Evolutionary conservation across 1,140 invertebrate genomes (phyloP).

Genomic region (Calephelis virginiensis): DNA sequence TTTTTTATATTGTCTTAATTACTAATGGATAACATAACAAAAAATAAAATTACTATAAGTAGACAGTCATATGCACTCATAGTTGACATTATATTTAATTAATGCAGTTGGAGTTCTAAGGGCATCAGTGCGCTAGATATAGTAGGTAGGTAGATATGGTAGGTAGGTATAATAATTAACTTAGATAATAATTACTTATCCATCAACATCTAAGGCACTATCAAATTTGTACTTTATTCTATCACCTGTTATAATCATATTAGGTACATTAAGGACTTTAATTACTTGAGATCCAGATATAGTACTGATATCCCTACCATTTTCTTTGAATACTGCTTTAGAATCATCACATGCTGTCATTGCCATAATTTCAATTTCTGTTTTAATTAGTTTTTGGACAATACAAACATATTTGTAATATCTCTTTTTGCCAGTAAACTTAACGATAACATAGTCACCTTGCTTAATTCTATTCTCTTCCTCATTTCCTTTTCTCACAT

Average conservation of each 20-base stretch:
- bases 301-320: constrained; percentile 26
- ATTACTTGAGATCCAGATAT: constrained; percentile 26
- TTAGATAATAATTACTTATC: constrained; percentile 15
- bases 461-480: constrained; percentile 17
- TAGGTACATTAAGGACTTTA: constrained; percentile 26
- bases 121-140: constrained; percentile 3
- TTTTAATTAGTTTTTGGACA: constrained; percentile 25
- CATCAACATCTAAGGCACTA: constrained; percentile 24
- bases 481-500: constrained; percentile 3
- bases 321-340: constrained; percentile 27
- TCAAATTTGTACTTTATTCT: constrained; percentile 27
- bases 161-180: background rate
- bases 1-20: constrained; percentile 1
- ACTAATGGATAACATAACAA: constrained; percentile 14
- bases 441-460: constrained; percentile 15
- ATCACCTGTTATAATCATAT: constrained; percentile 26
- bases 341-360: constrained; percentile 25
- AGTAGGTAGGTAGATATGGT: too few relatives aligned
- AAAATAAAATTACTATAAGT: constrained; percentile 11
- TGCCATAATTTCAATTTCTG: constrained; percentile 27
- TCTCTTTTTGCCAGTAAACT: constrained; percentile 16
- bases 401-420: constrained; percentile 22
- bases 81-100: constrained; percentile 9
- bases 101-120: constrained; percentile 10
- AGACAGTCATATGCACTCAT: constrained; percentile 6